phyloP scores from a whole-genome alignment of 2,888 invertebrate species.

The Ethmia dodecea region DNA sequence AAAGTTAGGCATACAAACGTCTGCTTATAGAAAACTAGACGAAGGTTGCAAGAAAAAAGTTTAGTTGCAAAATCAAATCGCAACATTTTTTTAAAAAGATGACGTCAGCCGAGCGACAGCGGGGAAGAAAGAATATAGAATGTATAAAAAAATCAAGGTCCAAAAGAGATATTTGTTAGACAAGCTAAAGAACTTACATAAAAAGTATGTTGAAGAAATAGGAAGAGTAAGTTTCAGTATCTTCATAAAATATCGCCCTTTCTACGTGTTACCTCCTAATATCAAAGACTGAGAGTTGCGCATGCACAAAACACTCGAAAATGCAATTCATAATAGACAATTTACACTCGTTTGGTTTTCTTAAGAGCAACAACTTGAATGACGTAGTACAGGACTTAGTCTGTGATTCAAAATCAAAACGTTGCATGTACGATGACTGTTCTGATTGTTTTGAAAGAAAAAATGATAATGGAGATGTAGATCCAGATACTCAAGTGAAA shows the following conservation, averaged over 20 bases:
- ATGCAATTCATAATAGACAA: conserved; percentile 15
- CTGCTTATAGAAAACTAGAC: too few relatives aligned
- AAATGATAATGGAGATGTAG: conserved; percentile 6
- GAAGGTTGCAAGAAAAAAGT: too few relatives aligned
- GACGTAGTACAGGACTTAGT: conserved; percentile 10
- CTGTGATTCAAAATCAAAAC: conserved; percentile 11
- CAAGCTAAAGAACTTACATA: conserved; percentile 12
- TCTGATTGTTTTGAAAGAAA: conserved; percentile 9
- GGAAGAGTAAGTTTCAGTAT: conserved; percentile 16
- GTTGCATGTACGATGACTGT: conserved; percentile 16
- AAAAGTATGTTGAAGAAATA: conserved; percentile 12
- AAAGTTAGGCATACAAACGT: too few relatives aligned
- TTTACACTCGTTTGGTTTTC: conserved; percentile 10
- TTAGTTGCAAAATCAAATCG: conserved; percentile 10
- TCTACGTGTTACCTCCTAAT: conserved; percentile 16
- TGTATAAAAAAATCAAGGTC: conserved; percentile 10
- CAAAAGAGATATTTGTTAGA: conserved; percentile 10
- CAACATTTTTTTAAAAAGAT: conserved; percentile 13
- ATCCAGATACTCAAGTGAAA: conserved; percentile 6
- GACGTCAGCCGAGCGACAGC: conserved; percentile 16
- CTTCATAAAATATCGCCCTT: conserved; percentile 18
- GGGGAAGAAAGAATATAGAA: conserved; percentile 18
- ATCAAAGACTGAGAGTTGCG: conserved; percentile 17
- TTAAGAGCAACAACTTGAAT: conserved; percentile 11
- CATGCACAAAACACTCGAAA: conserved; percentile 16